phyloP scores from a whole-genome alignment of 2,888 invertebrate species.

The Morpho achilles region DNA sequence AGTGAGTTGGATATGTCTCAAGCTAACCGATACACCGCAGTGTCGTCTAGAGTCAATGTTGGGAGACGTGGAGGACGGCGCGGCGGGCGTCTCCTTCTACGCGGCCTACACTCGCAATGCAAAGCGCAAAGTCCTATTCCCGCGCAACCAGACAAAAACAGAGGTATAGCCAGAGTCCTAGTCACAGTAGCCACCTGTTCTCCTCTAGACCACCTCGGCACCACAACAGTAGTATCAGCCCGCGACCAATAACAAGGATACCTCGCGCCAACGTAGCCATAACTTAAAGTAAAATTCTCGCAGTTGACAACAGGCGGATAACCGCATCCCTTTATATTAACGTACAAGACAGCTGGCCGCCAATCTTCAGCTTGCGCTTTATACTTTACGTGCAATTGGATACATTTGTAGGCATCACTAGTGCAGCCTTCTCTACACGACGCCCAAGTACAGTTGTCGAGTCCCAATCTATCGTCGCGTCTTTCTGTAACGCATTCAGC shows the following conservation, averaged over 20 bases:
- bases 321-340: constrained; percentile 91
- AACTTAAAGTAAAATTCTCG: constrained; percentile 85
- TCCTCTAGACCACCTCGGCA: constrained; percentile 90
- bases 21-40: constrained; percentile 66
- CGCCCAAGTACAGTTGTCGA: constrained; percentile 89
- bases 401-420: constrained; percentile 86
- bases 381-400: constrained; percentile 83
- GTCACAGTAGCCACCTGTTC: constrained; percentile 90
- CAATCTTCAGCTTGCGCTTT: constrained; percentile 69
- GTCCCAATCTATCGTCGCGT: constrained; percentile 84
- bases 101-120: constrained; percentile 91
- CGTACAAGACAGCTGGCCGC: constrained; percentile 82
- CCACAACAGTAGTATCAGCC: constrained; percentile 89
- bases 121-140: constrained; percentile 91
- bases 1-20: constrained; percentile 39
- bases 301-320: constrained; percentile 89
- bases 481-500: constrained; percentile 86
- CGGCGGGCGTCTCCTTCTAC: constrained; percentile 82
- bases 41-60: constrained; percentile 77
- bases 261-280: constrained; percentile 83
- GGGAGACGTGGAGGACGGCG: constrained; percentile 81
- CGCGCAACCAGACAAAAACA: constrained; percentile 90
- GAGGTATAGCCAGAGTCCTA: constrained; percentile 90
- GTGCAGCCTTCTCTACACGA: constrained; percentile 90
- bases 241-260: constrained; percentile 86